Base-by-base conservation (phyloP, 2,113 vertebrate species). In the Pteropus alecto region DNA sequence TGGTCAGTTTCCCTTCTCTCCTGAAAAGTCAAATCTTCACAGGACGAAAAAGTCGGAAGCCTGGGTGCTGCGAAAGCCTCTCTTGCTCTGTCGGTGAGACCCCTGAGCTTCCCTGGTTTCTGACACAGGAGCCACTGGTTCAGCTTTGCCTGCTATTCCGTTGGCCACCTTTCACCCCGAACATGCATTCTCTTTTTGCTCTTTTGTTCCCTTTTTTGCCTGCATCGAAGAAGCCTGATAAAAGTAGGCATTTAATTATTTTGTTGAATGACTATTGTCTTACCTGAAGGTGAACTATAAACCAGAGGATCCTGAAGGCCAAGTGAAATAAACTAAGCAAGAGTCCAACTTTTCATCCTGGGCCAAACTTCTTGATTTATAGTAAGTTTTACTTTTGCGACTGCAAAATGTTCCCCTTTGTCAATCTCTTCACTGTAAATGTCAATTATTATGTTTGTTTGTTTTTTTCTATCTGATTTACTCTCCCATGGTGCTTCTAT, bases 401-500 rank as follows among this genome's bases (percentile, higher is more conserved):
- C 18, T 82, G 60, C 28, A 63, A 76, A 87, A 68, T 56, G 46
- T 78, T 87, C 56, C 58, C 95, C 35, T 54, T 76, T 91, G 90
- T 58, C 85, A 68, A 48, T 82, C 76, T 93, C 81, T 94, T 90
- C 60, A 93, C 87, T 30, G 85, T 73, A 90, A 92, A 73, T 58
- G 85, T 91, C 94, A 82, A 2, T 46, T 60, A 96, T 43, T 54
- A 51, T 54, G 35, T 5, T 76, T 94, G 63, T 70, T 60, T 38
- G 38, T 82, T 78, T 60, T 78, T 46, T 46, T 46, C 43, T 71
- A 33, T 73, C 41, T 83, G 46, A 81, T 90, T 78, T 87, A 68
- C 81, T 77, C 60, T 78, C 77, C 70, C 19, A 1, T 11, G 4
- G 24, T 41, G 58, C 73, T 96, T 90, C 60, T 43, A n/a, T 67